These are phyloP conservation scores for Darevskia nairensis DNA, from an alignment of 2,797 vertebrate species.

Conservation along the genomic window DNA sequence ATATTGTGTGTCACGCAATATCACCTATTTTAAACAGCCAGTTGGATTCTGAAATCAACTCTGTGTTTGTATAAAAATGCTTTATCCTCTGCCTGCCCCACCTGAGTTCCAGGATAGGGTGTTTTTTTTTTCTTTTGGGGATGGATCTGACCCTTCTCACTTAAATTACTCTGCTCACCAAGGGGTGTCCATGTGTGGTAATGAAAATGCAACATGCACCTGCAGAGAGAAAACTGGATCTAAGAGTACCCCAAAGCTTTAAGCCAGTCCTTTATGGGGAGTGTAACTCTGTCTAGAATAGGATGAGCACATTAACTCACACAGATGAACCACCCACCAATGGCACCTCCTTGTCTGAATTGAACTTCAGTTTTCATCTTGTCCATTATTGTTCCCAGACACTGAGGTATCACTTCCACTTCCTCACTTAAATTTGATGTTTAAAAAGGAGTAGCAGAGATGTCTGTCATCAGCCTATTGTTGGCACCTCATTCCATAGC, in stretches of 20 bases:
- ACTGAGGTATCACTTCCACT: neutral
- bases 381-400: neutral
- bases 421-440: neutral
- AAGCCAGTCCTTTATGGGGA: neutral
- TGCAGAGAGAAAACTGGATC: neutral
- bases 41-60: neutral
- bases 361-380: neutral
- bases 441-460: neutral
- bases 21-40: rapidly evolving
- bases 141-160: neutral
- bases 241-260: neutral
- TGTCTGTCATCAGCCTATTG: neutral
- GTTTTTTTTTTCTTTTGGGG: neutral
- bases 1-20: rapidly evolving
- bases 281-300: neutral
- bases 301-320: neutral
- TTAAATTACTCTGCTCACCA: neutral
- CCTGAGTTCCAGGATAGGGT: too few relatives aligned
- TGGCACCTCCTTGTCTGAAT: neutral
- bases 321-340: neutral
- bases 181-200: neutral
- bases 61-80: neutral
- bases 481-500: neutral
- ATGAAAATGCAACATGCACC: neutral
- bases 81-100: neutral